Conservation (phyloP, 2,113 vertebrate species). For the Hiodon alosoides region DNA sequence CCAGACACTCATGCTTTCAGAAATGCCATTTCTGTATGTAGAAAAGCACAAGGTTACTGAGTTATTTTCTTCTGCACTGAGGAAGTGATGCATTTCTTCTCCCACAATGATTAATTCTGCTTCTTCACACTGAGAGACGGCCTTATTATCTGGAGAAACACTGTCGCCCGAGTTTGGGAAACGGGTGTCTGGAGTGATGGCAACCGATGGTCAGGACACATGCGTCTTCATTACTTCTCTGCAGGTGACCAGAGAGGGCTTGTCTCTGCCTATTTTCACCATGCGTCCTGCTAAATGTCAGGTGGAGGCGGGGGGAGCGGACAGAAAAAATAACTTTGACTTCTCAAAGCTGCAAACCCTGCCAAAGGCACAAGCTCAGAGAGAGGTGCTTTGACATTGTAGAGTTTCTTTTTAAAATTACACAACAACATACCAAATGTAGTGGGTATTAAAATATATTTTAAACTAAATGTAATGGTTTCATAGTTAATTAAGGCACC, state of each 20-base stretch:
- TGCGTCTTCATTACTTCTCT: not conserved
- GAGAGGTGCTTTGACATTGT: not conserved
- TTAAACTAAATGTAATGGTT: too few species aligned
- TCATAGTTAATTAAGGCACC: too few species aligned
- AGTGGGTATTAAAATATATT: too few species aligned
- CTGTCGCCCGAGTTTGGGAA: not conserved
- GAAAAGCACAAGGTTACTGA: not conserved
- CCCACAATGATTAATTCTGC: not conserved
- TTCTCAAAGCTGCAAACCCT: not conserved
- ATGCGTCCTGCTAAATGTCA: not conserved
- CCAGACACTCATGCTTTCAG: not conserved
- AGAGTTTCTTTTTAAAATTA: too few species aligned
- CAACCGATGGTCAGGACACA: not conserved
- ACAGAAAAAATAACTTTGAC: not conserved
- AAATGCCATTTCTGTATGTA: too few species aligned
- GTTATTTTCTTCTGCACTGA: not conserved
- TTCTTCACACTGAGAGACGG: not conserved
- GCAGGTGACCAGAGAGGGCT: not conserved
- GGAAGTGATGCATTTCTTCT: not conserved
- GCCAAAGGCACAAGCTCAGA: not conserved
- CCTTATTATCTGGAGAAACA: not conserved
- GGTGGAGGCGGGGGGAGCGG: not conserved
- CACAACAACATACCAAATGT: too few species aligned
- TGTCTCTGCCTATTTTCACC: not conserved
- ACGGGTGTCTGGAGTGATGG: not conserved